These are phyloP conservation scores for Lynx canadensis DNA, from an alignment of 2,113 vertebrate genomes.

Conservation along the genomic window DNA sequence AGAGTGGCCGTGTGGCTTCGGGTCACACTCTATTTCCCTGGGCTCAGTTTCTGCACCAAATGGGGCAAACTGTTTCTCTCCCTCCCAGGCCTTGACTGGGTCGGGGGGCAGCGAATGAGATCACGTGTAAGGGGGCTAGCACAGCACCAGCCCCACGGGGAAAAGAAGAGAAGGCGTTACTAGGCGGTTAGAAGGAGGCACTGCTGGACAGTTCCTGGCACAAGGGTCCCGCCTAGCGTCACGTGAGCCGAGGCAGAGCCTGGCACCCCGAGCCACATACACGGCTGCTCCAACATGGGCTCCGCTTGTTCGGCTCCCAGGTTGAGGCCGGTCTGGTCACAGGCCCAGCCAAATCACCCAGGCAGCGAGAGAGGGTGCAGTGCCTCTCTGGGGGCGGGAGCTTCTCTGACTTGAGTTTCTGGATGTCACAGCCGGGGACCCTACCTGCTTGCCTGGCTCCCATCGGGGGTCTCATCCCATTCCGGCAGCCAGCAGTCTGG, in stretches of 20 bases:
- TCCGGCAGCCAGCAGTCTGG: not conserved
- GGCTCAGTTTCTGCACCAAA: not conserved
- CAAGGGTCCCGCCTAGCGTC: not conserved
- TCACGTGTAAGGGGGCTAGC: not conserved
- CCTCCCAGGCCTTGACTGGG: not conserved
- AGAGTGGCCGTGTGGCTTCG: not conserved
- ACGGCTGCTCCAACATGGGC: not conserved
- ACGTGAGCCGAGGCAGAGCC: not conserved
- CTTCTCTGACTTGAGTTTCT: no score
- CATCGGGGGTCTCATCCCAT: no score
- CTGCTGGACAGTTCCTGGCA: no score
- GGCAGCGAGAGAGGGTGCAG: not conserved
- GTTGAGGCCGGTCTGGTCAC: no score
- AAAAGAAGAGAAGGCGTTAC: not conserved
- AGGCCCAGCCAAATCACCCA: not conserved
- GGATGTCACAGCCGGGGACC: no score
- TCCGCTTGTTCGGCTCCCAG: not conserved
- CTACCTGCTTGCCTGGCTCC: not conserved
- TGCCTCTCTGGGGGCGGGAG: no score
- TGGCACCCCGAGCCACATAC: rapidly evolving
- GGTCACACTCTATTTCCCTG: not conserved
- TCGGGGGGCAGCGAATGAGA: not conserved
- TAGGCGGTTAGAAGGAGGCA: not conserved
- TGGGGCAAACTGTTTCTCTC: not conserved
- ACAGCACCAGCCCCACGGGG: rapidly evolving